A percentile compares a stretch with the other conserved stretches of the same genome.
phyloP scores from a whole-genome alignment of 2,888 invertebrate species.

The Leptodirus hochenwartii region DNA sequence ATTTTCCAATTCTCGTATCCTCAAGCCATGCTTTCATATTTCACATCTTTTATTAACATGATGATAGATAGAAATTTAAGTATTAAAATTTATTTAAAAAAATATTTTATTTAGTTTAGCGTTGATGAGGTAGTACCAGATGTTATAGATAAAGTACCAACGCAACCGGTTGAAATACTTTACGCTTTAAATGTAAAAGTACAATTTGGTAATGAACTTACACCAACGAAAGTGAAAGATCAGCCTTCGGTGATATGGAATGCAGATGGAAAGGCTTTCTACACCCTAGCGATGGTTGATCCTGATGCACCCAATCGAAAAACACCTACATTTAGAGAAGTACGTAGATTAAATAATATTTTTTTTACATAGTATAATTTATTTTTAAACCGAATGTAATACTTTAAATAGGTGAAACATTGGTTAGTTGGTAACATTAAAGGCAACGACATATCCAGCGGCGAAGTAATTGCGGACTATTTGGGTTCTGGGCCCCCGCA shows the following conservation, averaged over 20 bases:
- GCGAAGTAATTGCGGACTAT: constrained; percentile 47
- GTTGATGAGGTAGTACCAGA: constrained; percentile 8
- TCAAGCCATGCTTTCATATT: too few species aligned
- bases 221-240: constrained; percentile 15
- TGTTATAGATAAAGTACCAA: constrained; percentile 8
- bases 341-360: too few species aligned
- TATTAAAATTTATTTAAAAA: constrained; percentile 4
- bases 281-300: constrained; percentile 26
- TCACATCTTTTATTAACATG: too few species aligned
- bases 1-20: too few species aligned
- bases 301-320: constrained; percentile 61
- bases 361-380: too few species aligned
- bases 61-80: too few species aligned
- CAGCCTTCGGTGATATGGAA: constrained; percentile 11
- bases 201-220: constrained; percentile 13
- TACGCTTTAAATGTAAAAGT: too few species aligned
- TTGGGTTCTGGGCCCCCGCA: constrained; percentile 51
- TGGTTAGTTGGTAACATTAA: constrained; percentile 63
- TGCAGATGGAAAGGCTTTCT: constrained; percentile 9
- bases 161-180: too few species aligned
- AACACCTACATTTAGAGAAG: constrained; percentile 44
- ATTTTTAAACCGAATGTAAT: too few species aligned
- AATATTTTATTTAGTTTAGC: background rate
- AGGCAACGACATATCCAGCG: constrained; percentile 38
- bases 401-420: constrained; percentile 48